phyloP scores from a whole-genome alignment of 2,888 invertebrate species.

The Nomada lathburiana region DNA sequence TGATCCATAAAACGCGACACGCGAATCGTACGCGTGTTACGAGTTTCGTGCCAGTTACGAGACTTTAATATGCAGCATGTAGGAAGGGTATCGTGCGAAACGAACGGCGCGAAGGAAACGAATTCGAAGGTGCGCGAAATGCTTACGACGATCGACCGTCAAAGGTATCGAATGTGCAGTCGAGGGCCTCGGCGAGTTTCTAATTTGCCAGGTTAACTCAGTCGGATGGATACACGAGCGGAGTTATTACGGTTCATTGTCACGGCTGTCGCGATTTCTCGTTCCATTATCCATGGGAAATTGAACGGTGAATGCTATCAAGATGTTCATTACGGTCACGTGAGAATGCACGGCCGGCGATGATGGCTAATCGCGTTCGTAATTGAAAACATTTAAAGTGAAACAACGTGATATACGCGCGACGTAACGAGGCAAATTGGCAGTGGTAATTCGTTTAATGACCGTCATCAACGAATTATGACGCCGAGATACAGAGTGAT shows the following conservation, averaged over 20 bases:
- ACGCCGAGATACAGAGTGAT: background rate
- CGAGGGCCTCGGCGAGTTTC: background rate
- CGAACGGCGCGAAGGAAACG: background rate
- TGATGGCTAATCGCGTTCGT: conserved; percentile 20
- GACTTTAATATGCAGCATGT: background rate
- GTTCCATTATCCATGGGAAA: conserved; percentile 24
- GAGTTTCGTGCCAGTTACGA: conserved; percentile 11
- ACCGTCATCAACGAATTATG: conserved; percentile 1
- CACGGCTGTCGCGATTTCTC: conserved; percentile 33
- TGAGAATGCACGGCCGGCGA: conserved; percentile 19
- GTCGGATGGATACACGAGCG: conserved; percentile 2
- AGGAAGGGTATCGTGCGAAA: background rate
- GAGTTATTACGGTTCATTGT: conserved; percentile 20
- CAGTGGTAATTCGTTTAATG: conserved; percentile 15
- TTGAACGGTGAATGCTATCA: conserved; percentile 30
- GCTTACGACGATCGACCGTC: conserved; percentile 10
- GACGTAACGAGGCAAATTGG: conserved; percentile 20
- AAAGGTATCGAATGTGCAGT: background rate
- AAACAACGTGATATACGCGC: background rate
- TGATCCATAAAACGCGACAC: conserved; percentile 5
- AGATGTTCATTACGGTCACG: conserved; percentile 34
- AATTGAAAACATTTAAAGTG: conserved; percentile 42
- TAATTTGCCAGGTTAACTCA: conserved; percentile 13
- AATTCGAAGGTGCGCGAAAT: conserved; percentile 21
- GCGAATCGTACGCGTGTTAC: background rate